Conservation (phyloP, 1,140 invertebrate species). For the Zaprionus ghesquierei region DNA sequence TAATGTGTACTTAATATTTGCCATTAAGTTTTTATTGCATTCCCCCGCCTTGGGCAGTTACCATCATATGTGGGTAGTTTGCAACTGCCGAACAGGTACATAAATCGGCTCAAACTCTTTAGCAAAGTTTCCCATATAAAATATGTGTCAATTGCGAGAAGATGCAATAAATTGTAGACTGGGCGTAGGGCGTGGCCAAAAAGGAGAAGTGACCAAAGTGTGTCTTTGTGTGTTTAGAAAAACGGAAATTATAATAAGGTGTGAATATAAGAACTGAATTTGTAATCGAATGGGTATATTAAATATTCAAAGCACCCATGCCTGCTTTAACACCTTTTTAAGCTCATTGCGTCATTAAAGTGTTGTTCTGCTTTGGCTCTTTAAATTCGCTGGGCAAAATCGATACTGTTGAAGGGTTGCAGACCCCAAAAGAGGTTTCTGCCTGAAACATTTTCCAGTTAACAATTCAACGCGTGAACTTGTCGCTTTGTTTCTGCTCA, state of each 20-base stretch:
- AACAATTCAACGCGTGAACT: conserved; percentile 50
- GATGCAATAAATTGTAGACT: conserved; percentile 22
- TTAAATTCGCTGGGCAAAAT: neutral
- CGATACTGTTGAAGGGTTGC: neutral
- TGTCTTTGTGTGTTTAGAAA: neutral
- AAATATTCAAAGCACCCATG: neutral
- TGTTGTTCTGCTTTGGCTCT: neutral
- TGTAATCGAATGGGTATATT: neutral
- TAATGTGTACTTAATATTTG: conserved; percentile 72
- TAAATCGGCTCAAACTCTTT: conserved; percentile 47
- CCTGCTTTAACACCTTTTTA: neutral
- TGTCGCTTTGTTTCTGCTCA: neutral
- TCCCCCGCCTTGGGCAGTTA: neutral
- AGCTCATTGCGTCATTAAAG: neutral
- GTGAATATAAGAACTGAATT: neutral
- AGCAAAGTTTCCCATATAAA: conserved; percentile 10
- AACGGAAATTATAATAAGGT: neutral
- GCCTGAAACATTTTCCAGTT: conserved; percentile 53
- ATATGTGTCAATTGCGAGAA: conserved; percentile 37
- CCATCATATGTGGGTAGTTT: neutral
- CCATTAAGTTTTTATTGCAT: conserved; percentile 72
- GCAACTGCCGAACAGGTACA: conserved; percentile 40
- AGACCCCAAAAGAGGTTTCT: no score
- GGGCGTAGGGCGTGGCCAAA: neutral
- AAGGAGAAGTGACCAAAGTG: neutral